Base-by-base conservation (phyloP, 1,140 invertebrate species). In the Drosophila quadrilineata region DNA sequence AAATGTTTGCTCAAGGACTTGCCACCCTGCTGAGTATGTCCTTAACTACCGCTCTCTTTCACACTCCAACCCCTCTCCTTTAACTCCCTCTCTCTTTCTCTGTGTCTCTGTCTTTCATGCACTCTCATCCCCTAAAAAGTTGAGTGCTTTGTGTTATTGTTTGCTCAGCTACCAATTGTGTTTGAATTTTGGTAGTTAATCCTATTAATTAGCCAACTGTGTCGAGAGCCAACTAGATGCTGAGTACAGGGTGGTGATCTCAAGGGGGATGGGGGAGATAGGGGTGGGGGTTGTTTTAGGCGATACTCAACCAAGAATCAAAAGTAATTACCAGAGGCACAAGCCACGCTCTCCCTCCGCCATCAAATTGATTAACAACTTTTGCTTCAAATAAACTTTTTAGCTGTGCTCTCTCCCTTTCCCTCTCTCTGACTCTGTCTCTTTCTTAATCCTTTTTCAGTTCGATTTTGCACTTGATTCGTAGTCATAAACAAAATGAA, bases 171-270 rank as follows among this genome's bases (percentile, higher is more conserved):
- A 79, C 71, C 79, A 84, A 84, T 84, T 84, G 73, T 84, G 77
- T 84, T 84, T 84, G 79, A 73, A 77, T 84, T 82, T 85, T 77
- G 77, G 77, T 84, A 84, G 79, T 77, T 84, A 84, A 84, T 84
- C 77, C 79, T 77, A 84, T 84, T 84, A 84, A 84, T 84, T 84
- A 85, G 75, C 76, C 72, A 57, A 68, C 68, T 68, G 63, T 62
- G 41, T 45, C 12, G 54, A 59, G 43, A 35, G 45, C 53, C 45
- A 65, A 40, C 53, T 49, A 57, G 19, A 2, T 21, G 28, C 8
- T n/a, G 28, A 24, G 33, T n/a, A n/a, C n/a, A n/a, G 38, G 56
- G 54, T 49, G 33, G 19, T 12, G 4, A 40, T n/a, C n/a, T n/a
- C n/a, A 19, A 22, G 0, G 14, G 10, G n/a, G 8, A n/a, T 6